Evolutionary conservation across 1,140 invertebrate species (phyloP).

Genomic region (Mizuhopecten yessoensis): DNA sequence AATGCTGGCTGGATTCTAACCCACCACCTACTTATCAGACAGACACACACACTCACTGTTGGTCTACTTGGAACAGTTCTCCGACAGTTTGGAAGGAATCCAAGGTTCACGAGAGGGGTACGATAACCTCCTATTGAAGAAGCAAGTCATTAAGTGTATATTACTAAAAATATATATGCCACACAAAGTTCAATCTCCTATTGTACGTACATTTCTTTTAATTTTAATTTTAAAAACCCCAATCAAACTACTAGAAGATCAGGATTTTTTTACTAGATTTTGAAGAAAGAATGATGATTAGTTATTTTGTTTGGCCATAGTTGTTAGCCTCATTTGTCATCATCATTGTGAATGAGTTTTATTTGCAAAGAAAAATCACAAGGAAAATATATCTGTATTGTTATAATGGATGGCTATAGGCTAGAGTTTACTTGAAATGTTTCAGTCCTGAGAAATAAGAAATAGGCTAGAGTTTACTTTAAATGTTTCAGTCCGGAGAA

Average conservation of each 20-base stretch:
- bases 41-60: not conserved
- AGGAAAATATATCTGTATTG: not conserved
- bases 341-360: not conserved
- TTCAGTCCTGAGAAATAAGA: no score
- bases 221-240: not conserved
- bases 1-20: not conserved
- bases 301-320: not conserved
- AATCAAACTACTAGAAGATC: not conserved
- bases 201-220: not conserved
- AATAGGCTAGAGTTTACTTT: no score
- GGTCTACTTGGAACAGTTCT: slow-evolving; percentile 37
- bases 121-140: slow-evolving; percentile 24
- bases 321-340: not conserved
- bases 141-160: slow-evolving; percentile 12
- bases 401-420: not conserved
- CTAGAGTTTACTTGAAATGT: no score
- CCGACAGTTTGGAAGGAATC: slow-evolving; percentile 10
- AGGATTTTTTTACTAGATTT: not conserved
- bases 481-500: no score
- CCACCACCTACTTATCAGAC: slow-evolving; percentile 22
- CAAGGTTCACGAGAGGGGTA: slow-evolving; percentile 10
- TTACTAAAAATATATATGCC: slow-evolving; percentile 35
- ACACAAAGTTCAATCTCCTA: not conserved
- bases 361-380: no score
- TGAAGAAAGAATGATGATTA: no score